These are phyloP conservation scores for Plemyria rubiginata DNA, from an alignment of 2,888 invertebrate genomes.

Conservation along the genomic window DNA sequence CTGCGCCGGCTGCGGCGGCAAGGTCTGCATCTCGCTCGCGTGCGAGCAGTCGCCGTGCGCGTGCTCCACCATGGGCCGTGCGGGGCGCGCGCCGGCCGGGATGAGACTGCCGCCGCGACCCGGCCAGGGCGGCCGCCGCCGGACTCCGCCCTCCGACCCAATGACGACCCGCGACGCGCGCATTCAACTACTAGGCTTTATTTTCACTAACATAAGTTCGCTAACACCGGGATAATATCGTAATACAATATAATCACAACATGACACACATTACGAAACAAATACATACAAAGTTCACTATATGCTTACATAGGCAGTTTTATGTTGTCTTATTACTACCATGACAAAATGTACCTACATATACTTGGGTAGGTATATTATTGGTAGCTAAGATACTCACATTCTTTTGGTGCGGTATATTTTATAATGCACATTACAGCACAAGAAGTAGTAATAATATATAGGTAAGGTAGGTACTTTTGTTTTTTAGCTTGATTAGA, in stretches of 20 bases:
- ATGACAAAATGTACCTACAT: constrained; percentile 3
- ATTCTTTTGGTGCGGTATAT: not conserved
- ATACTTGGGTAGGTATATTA: not conserved
- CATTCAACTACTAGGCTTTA: constrained; percentile 70
- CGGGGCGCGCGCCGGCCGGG: constrained; percentile 82
- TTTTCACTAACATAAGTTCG: constrained; percentile 71
- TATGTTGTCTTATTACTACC: constrained; percentile 23
- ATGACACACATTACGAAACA: constrained; percentile 59
- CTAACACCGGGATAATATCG: constrained; percentile 63
- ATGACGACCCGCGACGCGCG: constrained; percentile 77
- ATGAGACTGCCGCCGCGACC: constrained; percentile 72
- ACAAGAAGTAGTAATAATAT: no score
- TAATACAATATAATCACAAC: constrained; percentile 72
- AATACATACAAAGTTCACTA: constrained; percentile 46
- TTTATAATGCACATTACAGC: not conserved
- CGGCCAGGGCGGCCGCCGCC: constrained; percentile 76
- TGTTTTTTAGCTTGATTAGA: no score
- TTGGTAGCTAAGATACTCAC: not conserved
- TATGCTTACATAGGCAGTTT: constrained; percentile 30
- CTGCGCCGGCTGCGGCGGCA: constrained; percentile 75
- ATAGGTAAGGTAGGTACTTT: no score
- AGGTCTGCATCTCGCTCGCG: constrained; percentile 84
- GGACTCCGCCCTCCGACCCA: constrained; percentile 80
- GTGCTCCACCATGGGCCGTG: constrained; percentile 85
- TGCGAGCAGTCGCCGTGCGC: constrained; percentile 82